phyloP scores from a whole-genome alignment of 2,888 invertebrate genomes.

The Oasisia sp. region DNA sequence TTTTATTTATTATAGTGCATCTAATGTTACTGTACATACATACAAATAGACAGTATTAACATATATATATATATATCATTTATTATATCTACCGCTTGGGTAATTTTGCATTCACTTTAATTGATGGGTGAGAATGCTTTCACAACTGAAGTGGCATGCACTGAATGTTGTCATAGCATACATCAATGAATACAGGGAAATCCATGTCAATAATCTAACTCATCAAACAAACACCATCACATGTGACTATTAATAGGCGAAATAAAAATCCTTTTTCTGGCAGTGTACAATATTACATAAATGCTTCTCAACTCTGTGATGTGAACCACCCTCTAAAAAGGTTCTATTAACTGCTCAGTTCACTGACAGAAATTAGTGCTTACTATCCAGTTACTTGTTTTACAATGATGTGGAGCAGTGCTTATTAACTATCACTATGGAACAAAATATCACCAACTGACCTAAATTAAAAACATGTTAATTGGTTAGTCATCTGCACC shows the following conservation, averaged over 20 bases:
- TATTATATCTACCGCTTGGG: neutral
- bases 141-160: neutral
- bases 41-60: constrained; percentile 8
- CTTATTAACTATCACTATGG: neutral
- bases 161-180: neutral
- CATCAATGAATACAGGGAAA: neutral
- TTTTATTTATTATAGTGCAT: neutral
- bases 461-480: neutral
- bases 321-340: neutral
- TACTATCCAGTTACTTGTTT: neutral
- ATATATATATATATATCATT: neutral
- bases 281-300: neutral
- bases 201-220: neutral
- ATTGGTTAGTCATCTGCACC: neutral
- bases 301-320: neutral
- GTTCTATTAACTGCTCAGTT: neutral
- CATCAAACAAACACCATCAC: neutral
- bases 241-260: neutral
- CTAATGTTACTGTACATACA: neutral
- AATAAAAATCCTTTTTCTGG: neutral
- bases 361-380: neutral
- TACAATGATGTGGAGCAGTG: neutral
- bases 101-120: neutral
- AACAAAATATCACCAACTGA: neutral
- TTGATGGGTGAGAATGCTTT: neutral